Evolutionary conservation across 1,140 invertebrate species (phyloP).

Genomic region (Anthonomus grandis): DNA sequence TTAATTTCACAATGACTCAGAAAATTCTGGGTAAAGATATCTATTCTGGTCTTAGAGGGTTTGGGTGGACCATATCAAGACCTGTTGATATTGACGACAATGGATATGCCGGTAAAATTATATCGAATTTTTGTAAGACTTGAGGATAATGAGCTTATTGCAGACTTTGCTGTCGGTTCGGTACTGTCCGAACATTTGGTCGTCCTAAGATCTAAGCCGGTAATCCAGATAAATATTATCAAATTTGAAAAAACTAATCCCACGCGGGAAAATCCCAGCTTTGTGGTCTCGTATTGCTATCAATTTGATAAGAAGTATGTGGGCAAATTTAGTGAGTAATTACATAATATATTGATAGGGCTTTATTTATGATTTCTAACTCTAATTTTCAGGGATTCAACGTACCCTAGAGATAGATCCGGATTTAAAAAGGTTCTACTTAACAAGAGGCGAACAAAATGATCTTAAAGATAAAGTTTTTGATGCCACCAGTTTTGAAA

Average conservation of each 20-base stretch:
- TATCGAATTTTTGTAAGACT: not conserved
- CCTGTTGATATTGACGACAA: slow-evolving; percentile 52
- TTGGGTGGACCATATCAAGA: slow-evolving; percentile 53
- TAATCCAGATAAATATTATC: slow-evolving; percentile 24
- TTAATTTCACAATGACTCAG: slow-evolving; percentile 53
- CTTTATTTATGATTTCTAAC: not conserved
- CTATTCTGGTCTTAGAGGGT: slow-evolving; percentile 46
- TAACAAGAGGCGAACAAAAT: no score
- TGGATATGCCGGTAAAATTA: slow-evolving; percentile 44
- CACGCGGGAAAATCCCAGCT: not conserved
- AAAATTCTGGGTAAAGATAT: slow-evolving; percentile 47
- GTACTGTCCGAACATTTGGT: slow-evolving; percentile 52
- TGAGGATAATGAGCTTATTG: slow-evolving; percentile 3
- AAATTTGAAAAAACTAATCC: slow-evolving; percentile 11
- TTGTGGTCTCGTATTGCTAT: not conserved
- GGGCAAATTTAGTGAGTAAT: not conserved
- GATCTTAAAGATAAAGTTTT: no score
- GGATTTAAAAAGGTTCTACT: no score
- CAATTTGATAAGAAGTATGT: not conserved
- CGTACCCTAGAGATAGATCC: no score
- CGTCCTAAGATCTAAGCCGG: slow-evolving; percentile 46
- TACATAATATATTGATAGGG: no score
- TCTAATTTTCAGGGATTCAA: not conserved
- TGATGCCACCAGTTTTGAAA: no score
- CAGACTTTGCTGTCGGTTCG: slow-evolving; percentile 53